Evolutionary conservation across 2,797 vertebrate genomes (phyloP).

Genomic region (Acanthurus lineatus): DNA sequence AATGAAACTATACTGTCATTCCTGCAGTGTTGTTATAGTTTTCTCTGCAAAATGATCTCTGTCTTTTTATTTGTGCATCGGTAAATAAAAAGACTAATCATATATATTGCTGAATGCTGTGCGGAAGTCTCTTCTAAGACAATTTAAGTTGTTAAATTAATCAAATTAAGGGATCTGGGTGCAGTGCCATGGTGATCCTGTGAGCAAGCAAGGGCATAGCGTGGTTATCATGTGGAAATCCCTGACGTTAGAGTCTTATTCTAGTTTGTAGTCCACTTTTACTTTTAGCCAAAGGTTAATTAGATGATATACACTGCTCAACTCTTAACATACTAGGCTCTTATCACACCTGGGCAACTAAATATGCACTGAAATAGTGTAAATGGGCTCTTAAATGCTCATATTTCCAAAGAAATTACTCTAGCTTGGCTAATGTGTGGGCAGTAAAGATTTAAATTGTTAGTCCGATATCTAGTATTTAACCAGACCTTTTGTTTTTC

Average conservation of each 20-base stretch:
- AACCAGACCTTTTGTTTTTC: neutral
- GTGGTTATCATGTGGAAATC: conserved; percentile 19
- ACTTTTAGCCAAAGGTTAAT: neutral
- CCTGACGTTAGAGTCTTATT: conserved; percentile 17
- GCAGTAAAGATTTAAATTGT: neutral
- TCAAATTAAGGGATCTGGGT: conserved; percentile 72
- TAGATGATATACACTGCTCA: conserved; percentile 14
- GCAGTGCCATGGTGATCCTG: conserved; percentile 31
- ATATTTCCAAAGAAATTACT: neutral
- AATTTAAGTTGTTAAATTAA: conserved; percentile 63
- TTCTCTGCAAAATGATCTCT: neutral
- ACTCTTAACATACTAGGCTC: conserved; percentile 5
- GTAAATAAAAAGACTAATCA: neutral
- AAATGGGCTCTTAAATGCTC: neutral
- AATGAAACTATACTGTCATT: neutral
- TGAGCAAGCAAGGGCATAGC: conserved; percentile 8
- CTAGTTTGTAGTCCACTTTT: conserved; percentile 14
- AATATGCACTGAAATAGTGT: neutral
- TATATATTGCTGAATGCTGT: conserved; percentile 25
- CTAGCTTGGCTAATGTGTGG: neutral
- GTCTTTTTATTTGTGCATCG: neutral
- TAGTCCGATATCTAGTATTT: too few species aligned
- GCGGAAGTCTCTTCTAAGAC: conserved; percentile 45
- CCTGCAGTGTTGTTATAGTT: neutral
- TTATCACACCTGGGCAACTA: conserved; percentile 13